Conservation (phyloP, 2,797 vertebrate species). For the Ceryle rudis region DNA sequence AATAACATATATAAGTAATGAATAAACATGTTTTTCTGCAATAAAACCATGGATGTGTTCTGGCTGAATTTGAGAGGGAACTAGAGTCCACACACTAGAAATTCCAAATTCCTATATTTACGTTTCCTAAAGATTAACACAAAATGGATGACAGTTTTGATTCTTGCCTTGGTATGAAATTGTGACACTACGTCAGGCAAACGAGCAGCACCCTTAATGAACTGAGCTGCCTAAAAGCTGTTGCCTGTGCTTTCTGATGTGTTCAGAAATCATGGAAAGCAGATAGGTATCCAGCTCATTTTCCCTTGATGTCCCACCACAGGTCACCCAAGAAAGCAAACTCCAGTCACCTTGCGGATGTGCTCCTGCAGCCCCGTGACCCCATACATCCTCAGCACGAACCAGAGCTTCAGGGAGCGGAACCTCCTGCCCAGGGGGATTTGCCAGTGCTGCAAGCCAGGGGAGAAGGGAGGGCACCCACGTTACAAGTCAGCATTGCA, state of each 20-base stretch:
- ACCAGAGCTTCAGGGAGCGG: slow-evolving; percentile 97
- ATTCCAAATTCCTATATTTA: background rate
- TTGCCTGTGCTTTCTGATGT: background rate
- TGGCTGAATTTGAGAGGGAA: background rate
- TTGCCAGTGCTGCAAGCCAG: slow-evolving; percentile 91
- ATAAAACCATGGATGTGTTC: background rate
- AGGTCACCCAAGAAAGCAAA: background rate
- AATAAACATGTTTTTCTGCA: background rate
- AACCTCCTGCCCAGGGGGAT: slow-evolving; percentile 94
- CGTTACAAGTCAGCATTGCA: background rate
- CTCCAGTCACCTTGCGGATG: slow-evolving; percentile 89
- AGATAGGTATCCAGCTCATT: background rate
- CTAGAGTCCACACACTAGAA: background rate
- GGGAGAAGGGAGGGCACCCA: background rate
- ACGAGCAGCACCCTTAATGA: accelerated
- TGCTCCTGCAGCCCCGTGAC: slow-evolving; percentile 89
- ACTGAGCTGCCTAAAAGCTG: background rate
- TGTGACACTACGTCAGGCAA: background rate
- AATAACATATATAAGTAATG: background rate
- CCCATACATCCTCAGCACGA: slow-evolving; percentile 93
- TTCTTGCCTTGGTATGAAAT: accelerated
- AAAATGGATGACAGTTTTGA: background rate
- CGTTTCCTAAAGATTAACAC: background rate
- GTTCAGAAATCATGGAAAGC: background rate
- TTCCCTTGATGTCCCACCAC: background rate